Percentiles rank a stretch among this genome's conserved stretches.
Conservation (phyloP, 2,113 vertebrate species). For the Podarcis muralis region DNA sequence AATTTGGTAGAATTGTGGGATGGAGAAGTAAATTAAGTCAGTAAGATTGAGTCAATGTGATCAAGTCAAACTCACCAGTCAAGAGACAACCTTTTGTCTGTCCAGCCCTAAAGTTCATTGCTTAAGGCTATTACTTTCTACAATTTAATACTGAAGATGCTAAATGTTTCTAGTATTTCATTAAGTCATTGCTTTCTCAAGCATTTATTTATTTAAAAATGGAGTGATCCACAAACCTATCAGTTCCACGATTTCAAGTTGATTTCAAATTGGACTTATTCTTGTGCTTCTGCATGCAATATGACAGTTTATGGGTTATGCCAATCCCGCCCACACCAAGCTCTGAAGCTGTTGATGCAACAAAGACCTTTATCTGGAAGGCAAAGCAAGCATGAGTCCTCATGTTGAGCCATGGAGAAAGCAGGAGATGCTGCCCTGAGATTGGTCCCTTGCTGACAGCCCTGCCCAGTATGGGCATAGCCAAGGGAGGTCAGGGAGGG, state of each 20-base stretch:
- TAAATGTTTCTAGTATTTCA: background rate
- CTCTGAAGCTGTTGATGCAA: conserved; percentile 32
- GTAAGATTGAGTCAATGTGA: background rate
- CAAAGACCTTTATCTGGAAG: conserved; percentile 57
- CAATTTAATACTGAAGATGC: background rate
- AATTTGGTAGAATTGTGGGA: background rate
- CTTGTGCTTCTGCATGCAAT: background rate
- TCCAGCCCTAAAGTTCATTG: conserved; percentile 16
- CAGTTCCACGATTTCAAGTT: background rate
- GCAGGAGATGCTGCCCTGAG: conserved; percentile 84
- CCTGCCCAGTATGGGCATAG: background rate
- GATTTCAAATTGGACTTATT: background rate
- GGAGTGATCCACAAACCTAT: background rate
- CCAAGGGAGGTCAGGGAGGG: too few relatives aligned
- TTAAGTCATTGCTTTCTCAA: background rate
- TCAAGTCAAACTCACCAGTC: background rate
- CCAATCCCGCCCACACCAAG: background rate
- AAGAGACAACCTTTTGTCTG: background rate
- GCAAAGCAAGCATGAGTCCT: conserved; percentile 57
- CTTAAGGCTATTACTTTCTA: background rate
- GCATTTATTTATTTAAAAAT: too few relatives aligned
- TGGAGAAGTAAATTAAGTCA: background rate
- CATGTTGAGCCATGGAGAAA: conserved; percentile 79
- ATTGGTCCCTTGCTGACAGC: conserved; percentile 70
- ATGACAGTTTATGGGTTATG: background rate